These are phyloP conservation scores for Miniopterus natalensis DNA, from an alignment of 2,113 vertebrate species.

Conservation along the genomic window DNA sequence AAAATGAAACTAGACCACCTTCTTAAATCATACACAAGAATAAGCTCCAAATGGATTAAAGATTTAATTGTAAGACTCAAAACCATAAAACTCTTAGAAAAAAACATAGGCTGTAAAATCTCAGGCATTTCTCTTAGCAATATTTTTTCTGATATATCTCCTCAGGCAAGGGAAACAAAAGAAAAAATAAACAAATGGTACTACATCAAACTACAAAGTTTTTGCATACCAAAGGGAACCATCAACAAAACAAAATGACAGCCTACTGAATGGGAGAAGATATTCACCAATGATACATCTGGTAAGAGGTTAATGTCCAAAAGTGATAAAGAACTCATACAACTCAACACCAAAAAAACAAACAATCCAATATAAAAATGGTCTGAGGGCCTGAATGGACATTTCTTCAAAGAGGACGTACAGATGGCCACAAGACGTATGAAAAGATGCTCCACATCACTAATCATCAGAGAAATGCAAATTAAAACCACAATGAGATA, in stretches of 20 bases:
- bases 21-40: neutral
- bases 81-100: neutral
- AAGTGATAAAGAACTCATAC: neutral
- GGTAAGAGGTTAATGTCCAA: neutral
- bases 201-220: neutral
- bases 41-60: neutral
- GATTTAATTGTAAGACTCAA: neutral
- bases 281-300: neutral
- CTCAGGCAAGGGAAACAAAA: neutral
- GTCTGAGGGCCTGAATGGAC: neutral
- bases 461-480: neutral
- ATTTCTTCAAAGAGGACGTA: neutral
- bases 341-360: neutral
- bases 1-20: neutral
- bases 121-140: neutral
- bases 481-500: neutral
- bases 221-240: neutral
- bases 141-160: neutral
- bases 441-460: neutral
- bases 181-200: neutral
- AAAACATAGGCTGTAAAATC: neutral
- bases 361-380: neutral
- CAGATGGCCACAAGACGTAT: neutral
- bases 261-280: neutral
- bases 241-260: neutral